Evolutionary conservation across 2,888 invertebrate species (phyloP), one percentile per base, ranked within the genome.

Genomic region (Scaptomyza tumidula): DNA sequence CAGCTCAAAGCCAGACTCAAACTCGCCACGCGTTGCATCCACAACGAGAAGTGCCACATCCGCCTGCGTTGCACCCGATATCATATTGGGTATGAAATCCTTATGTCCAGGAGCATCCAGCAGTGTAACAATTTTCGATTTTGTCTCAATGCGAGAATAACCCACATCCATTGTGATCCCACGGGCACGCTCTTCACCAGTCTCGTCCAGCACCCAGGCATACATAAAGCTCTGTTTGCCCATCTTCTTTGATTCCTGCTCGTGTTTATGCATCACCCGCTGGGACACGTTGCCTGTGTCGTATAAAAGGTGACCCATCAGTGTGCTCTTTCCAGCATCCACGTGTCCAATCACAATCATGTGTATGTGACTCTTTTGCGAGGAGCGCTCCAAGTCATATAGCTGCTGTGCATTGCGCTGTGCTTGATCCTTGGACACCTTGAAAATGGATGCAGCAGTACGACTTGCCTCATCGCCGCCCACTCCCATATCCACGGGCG

Each of bases 71-170:
- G 99, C 98, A 14, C 99, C 99, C 13, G 97, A 97, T 80, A 99
- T 99, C 99, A 99, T 99, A 89, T 99, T 99, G 2, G 99, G 99
- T 90, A 99, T 99, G 90, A 99, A 99, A 92, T 99, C 99, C 91
- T 97, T 98, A 92, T 99, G 99, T 0, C 99, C 99, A 0, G 99
- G 99, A 31, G 99, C 99, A 94, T 99, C 99, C 62, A 99, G 93
- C 48, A 99, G 93, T 0, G 96, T 96, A 0, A 92, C 91, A 39
- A 91, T 93, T 93, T 98, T 98, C 3, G 95, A 94, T 58, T 95
- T 94, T 0, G 98, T 98, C 92, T 98, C 97, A 93, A 99, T 98
- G 78, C 96, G 96, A 14, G 97, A 97, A 80, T 97, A 95, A 0
- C 98, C 99, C 13, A 99, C 96, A 93, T 99, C 99, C 98, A 99